These are phyloP conservation scores for Hypena proboscidalis DNA, from an alignment of 2,888 invertebrate species.

Conservation along the genomic window DNA sequence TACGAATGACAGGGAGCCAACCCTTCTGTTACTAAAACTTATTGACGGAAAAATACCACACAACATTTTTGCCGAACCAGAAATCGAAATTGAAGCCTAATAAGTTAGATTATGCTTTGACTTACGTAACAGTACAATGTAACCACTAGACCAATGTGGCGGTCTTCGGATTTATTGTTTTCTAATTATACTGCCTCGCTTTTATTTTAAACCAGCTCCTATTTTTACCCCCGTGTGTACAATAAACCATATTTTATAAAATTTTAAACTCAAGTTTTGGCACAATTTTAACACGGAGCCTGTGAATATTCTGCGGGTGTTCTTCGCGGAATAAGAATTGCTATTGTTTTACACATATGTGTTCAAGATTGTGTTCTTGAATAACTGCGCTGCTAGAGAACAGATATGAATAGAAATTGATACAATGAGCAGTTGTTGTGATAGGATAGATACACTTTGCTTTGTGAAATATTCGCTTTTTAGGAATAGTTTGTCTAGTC, in stretches of 20 bases:
- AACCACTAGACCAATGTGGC: no score
- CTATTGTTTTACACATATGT: slow-evolving; percentile 18
- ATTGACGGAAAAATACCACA: no score
- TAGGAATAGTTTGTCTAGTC: background rate
- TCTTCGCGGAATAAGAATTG: slow-evolving; percentile 18
- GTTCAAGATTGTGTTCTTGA: slow-evolving; percentile 15
- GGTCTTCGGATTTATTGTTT: no score
- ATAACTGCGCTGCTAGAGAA: slow-evolving; percentile 8
- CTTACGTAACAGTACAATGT: no score
- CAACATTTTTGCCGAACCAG: no score
- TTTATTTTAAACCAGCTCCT: background rate
- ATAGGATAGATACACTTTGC: slow-evolving; percentile 3
- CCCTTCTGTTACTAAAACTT: no score
- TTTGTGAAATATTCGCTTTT: background rate
- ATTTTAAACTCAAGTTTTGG: slow-evolving; percentile 41
- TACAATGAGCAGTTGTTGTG: slow-evolving; percentile 10
- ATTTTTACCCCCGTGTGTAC: slow-evolving; percentile 26
- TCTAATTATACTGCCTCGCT: background rate
- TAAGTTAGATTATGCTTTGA: no score
- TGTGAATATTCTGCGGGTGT: slow-evolving; percentile 12
- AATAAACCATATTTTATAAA: slow-evolving; percentile 49
- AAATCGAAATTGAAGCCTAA: no score
- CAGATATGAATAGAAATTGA: slow-evolving; percentile 15
- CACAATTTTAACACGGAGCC: slow-evolving; percentile 23
- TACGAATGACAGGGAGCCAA: no score